Conservation (phyloP, 2,113 vertebrate genomes). For the Crotalus helleri region DNA sequence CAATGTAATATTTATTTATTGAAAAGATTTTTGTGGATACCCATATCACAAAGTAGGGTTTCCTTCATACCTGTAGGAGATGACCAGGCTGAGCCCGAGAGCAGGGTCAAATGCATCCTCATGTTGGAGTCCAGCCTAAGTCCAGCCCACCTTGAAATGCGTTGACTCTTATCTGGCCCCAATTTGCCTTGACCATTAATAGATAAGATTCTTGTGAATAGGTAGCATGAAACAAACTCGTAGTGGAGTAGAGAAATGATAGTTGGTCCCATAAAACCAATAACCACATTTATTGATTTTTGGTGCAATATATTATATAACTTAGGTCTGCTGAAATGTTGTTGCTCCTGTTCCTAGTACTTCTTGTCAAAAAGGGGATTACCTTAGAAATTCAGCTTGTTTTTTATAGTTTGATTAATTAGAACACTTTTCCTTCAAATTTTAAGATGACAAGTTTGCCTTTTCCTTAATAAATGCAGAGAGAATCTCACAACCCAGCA, state of each 20-base stretch:
- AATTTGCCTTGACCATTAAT: neutral
- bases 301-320: neutral
- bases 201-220: neutral
- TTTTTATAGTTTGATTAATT: neutral
- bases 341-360: neutral
- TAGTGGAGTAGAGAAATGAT: neutral
- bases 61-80: neutral
- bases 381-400: neutral
- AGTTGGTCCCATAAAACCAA: neutral
- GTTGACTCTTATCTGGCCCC: neutral
- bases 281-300: neutral
- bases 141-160: neutral
- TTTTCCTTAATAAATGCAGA: neutral
- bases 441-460: neutral
- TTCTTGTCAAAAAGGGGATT: neutral
- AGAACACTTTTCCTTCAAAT: neutral
- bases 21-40: neutral
- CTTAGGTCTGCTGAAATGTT: neutral
- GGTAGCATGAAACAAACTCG: neutral
- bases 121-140: neutral
- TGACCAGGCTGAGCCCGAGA: neutral
- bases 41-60: neutral
- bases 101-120: neutral
- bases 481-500: neutral
- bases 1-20: neutral